A percentile compares a stretch with the other conserved stretches of the same genome.
These are phyloP conservation scores for Nymphalis polychloros DNA, from an alignment of 2,888 invertebrate genomes.

Conservation along the genomic window DNA sequence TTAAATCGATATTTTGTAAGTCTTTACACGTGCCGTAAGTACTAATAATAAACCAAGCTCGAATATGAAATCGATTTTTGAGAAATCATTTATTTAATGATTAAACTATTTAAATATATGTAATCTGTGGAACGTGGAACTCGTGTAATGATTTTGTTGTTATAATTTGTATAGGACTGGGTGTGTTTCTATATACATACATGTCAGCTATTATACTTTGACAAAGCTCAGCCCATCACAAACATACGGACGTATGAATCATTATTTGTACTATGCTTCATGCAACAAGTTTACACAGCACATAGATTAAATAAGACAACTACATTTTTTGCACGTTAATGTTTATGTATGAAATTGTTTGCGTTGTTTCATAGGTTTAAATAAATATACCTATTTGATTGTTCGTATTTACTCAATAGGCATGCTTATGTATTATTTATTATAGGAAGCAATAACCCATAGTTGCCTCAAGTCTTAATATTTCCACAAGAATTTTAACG, in stretches of 20 bases:
- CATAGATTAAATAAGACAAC: constrained; percentile 11
- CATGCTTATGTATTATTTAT: not conserved
- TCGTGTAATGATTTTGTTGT: constrained; percentile 9
- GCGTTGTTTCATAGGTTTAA: not conserved
- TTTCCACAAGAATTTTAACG: too few relatives aligned
- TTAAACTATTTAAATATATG: not conserved
- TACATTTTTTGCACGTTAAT: not conserved
- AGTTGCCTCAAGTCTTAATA: not conserved
- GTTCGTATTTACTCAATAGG: too few relatives aligned
- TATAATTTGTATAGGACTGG: constrained; percentile 17
- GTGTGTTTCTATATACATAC: constrained; percentile 14
- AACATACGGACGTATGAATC: constrained; percentile 30
- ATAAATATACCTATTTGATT: too few relatives aligned
- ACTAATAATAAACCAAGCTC: too few relatives aligned
- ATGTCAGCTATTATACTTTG: constrained; percentile 22
- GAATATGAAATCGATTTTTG: too few relatives aligned
- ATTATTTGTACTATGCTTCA: constrained; percentile 24
- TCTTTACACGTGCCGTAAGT: too few relatives aligned
- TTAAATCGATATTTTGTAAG: too few relatives aligned
- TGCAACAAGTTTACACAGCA: not conserved
- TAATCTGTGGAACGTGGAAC: not conserved
- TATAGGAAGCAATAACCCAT: not conserved
- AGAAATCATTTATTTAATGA: not conserved
- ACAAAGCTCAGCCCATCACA: constrained; percentile 18
- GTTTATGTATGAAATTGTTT: not conserved